Evolutionary conservation across 2,113 vertebrate species (phyloP).

Genomic region (Catharus bicknelli): DNA sequence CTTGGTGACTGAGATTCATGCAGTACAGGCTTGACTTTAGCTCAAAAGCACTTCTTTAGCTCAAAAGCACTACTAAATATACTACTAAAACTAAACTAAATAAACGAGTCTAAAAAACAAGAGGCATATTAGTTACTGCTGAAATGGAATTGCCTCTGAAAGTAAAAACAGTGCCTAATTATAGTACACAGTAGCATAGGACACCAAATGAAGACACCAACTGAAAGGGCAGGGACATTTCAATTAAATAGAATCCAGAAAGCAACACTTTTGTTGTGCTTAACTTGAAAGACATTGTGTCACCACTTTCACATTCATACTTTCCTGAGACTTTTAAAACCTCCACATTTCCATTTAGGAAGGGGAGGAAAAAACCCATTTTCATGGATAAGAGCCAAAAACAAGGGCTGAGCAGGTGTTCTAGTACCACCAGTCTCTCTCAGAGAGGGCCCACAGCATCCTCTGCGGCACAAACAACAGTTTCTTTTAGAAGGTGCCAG

Average conservation of each 20-base stretch:
- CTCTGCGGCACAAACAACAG: constrained; percentile 9
- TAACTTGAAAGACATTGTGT: neutral
- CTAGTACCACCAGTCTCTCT: neutral
- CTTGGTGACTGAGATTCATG: neutral
- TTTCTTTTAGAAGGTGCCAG: constrained; percentile 42
- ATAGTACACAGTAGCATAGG: neutral
- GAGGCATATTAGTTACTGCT: neutral
- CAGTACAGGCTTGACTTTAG: neutral
- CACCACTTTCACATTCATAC: neutral
- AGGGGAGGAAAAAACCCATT: neutral
- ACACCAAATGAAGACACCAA: neutral
- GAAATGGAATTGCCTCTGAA: neutral
- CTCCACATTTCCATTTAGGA: neutral
- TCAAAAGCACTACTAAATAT: neutral
- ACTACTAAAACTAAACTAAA: neutral
- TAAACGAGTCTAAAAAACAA: neutral
- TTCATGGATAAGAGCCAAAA: neutral
- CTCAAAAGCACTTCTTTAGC: neutral
- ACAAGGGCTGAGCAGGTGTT: constrained; percentile 47
- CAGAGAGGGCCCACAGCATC: constrained; percentile 20
- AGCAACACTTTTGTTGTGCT: neutral
- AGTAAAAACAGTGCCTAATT: neutral
- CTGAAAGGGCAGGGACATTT: neutral
- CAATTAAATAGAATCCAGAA: neutral
- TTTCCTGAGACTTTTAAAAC: constrained; percentile 15